phyloP scores from a whole-genome alignment of 2,113 vertebrate species.

The Halichoeres trimaculatus region DNA sequence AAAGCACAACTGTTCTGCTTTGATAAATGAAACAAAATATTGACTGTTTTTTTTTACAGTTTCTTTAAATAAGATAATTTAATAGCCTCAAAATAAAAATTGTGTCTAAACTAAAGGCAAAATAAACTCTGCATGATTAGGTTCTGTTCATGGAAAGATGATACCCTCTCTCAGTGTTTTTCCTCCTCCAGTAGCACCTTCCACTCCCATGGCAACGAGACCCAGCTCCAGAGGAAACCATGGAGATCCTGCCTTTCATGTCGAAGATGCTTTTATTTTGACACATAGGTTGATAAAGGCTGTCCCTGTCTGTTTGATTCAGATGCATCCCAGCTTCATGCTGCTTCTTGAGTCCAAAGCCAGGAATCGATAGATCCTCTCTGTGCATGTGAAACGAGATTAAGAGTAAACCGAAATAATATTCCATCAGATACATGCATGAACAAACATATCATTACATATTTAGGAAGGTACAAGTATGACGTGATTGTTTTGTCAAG shows the following conservation, averaged over 20 bases:
- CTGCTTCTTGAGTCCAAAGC: constrained; percentile 41
- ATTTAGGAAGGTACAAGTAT: neutral
- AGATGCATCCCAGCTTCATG: constrained; percentile 47
- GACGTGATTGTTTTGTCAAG: neutral
- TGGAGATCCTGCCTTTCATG: constrained; percentile 83
- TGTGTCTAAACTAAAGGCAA: constrained; percentile 3
- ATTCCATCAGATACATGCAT: neutral
- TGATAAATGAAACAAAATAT: neutral
- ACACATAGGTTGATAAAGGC: constrained; percentile 69
- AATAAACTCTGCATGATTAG: constrained; percentile 37
- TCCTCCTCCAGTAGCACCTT: constrained; percentile 57
- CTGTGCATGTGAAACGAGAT: constrained; percentile 34
- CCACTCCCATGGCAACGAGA: constrained; percentile 81
- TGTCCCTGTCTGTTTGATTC: constrained; percentile 68
- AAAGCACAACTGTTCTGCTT: neutral
- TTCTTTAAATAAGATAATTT: neutral
- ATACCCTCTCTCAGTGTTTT: constrained; percentile 51
- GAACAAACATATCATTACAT: neutral
- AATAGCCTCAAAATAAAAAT: neutral
- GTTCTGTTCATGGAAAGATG: constrained; percentile 45
- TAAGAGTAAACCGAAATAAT: constrained; percentile 3
- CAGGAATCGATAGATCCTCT: constrained; percentile 48
- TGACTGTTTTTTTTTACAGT: neutral
- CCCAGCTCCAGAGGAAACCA: constrained; percentile 75
- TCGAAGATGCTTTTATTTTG: constrained; percentile 80